phyloP scores from a whole-genome alignment of 2,888 invertebrate genomes.

The Eupithecia inturbata region DNA sequence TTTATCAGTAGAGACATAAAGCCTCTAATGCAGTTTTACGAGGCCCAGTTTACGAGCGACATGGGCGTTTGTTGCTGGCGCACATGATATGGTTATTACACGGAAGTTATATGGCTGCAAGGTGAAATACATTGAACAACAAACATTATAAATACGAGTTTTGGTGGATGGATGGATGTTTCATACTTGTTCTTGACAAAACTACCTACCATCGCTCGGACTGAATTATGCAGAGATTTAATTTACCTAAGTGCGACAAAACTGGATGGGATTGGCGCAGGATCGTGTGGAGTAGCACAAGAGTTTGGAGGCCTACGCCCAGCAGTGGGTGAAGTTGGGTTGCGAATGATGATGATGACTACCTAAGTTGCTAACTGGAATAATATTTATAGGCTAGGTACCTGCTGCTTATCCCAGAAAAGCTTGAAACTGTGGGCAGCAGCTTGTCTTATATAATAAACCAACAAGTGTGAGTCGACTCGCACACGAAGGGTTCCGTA shows the following conservation, averaged over 20 bases:
- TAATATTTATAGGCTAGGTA: neutral
- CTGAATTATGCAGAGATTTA: no score
- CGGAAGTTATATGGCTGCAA: no score
- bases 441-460: neutral
- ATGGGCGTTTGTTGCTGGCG: neutral
- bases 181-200: no score
- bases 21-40: conserved; percentile 26
- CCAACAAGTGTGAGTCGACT: no score
- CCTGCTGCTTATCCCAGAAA: neutral
- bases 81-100: neutral
- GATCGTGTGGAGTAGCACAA: no score
- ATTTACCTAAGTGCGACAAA: no score
- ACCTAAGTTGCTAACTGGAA: neutral
- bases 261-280: no score
- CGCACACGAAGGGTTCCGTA: no score
- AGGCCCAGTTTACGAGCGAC: conserved; percentile 18
- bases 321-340: no score
- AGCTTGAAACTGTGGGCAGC: neutral
- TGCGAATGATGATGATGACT: no score
- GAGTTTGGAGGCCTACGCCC: no score
- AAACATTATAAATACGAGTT: neutral
- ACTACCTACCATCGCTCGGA: no score
- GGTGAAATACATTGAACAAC: neutral
- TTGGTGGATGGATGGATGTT: neutral
- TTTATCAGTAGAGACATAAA: neutral